These are phyloP conservation scores for Protophormia terraenovae DNA, from an alignment of 2,888 invertebrate species.

Conservation along the genomic window DNA sequence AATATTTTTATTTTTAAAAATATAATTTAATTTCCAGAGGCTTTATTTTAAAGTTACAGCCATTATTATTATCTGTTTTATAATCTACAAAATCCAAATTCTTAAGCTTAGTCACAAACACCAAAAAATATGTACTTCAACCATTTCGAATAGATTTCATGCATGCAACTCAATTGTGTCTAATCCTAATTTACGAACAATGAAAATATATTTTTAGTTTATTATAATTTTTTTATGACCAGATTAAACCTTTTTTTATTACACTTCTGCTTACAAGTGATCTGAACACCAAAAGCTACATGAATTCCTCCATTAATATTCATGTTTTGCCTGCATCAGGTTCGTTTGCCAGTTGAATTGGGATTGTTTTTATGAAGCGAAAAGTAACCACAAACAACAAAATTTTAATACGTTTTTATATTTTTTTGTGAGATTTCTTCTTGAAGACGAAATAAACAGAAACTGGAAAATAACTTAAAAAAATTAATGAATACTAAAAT, in stretches of 20 bases:
- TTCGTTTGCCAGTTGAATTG: not conserved
- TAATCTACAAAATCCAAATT: not conserved
- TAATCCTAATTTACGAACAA: constrained; percentile 60
- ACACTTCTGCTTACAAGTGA: constrained; percentile 26
- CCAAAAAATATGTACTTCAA: not conserved
- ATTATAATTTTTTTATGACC: constrained; percentile 46
- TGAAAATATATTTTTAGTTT: constrained; percentile 55
- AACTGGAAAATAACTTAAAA: constrained; percentile 9
- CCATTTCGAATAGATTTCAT: not conserved
- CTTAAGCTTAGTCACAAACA: not conserved
- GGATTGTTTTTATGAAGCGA: constrained; percentile 44
- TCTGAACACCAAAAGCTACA: not conserved
- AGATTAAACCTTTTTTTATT: constrained; percentile 20
- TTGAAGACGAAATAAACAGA: not conserved
- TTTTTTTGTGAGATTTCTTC: not conserved
- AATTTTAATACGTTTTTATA: constrained; percentile 42
- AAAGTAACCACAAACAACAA: constrained; percentile 55
- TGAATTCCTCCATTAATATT: not conserved
- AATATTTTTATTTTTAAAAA: not conserved
- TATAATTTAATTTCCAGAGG: not conserved
- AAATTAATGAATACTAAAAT: constrained; percentile 19
- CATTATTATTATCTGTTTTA: not conserved
- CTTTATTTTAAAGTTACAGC: not conserved
- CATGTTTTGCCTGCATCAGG: constrained; percentile 1
- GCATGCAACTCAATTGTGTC: constrained; percentile 48